Percentiles rank a stretch among this genome's conserved stretches.
phyloP scores from a whole-genome alignment of 2,113 vertebrate species.

The Sceloporus undulatus region DNA sequence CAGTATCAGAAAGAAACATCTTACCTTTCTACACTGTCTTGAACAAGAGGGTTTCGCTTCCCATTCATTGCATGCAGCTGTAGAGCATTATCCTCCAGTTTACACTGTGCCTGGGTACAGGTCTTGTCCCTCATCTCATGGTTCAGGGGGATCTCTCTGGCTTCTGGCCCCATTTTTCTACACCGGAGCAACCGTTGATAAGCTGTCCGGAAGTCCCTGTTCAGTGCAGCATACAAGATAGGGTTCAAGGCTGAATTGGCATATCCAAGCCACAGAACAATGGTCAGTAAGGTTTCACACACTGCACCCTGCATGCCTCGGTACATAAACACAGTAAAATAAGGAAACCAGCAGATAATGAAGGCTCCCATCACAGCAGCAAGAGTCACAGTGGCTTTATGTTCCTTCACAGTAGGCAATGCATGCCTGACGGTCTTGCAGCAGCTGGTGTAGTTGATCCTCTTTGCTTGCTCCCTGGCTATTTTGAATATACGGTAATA shows the following conservation, averaged over 20 bases:
- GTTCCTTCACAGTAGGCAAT: slow-evolving; percentile 82
- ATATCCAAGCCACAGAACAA: slow-evolving; percentile 92
- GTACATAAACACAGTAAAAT: slow-evolving; percentile 89
- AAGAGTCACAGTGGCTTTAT: slow-evolving; percentile 93
- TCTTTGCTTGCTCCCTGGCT: slow-evolving; percentile 90
- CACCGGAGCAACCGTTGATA: slow-evolving; percentile 88
- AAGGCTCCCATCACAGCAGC: slow-evolving; percentile 92
- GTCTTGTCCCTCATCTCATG: slow-evolving; percentile 57
- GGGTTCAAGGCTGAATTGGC: slow-evolving; percentile 95
- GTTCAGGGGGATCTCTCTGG: slow-evolving; percentile 40
- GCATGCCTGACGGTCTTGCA: slow-evolving; percentile 71
- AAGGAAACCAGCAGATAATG: slow-evolving; percentile 94
- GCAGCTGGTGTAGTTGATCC: slow-evolving; percentile 81
- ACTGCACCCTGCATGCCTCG: slow-evolving; percentile 77
- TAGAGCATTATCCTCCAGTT: slow-evolving; percentile 70
- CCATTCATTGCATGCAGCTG: slow-evolving; percentile 69
- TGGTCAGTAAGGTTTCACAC: slow-evolving; percentile 67
- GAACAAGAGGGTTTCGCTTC: slow-evolving; percentile 40
- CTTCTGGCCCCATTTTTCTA: slow-evolving; percentile 26
- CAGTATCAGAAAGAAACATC: rapidly evolving
- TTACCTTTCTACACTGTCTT: slow-evolving; percentile 75
- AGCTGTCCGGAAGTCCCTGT: slow-evolving; percentile 89
- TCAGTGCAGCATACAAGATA: slow-evolving; percentile 89
- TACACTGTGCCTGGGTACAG: slow-evolving; percentile 45
- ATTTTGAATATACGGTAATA: slow-evolving; percentile 93